Evolutionary conservation across 2,797 vertebrate species (phyloP).

Genomic region (Karalla daura): DNA sequence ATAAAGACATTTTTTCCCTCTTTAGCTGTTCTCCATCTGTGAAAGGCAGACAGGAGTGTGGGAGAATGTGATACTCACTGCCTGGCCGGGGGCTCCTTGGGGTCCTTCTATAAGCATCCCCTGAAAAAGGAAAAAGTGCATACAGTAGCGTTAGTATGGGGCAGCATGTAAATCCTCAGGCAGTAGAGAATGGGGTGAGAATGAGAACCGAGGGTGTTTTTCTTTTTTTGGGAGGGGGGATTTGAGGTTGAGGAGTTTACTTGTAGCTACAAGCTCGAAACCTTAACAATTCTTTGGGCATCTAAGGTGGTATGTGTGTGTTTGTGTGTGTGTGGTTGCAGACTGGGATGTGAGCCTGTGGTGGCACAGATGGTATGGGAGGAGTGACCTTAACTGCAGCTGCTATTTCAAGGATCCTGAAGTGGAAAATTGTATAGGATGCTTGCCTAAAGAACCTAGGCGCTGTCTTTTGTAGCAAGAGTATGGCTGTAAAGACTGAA

Average conservation of each 20-base stretch:
- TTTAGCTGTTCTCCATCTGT: conserved; percentile 81
- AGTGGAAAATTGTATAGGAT: conserved; percentile 36
- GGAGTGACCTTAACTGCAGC: conserved; percentile 34
- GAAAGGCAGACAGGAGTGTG: conserved; percentile 71
- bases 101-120: conserved; percentile 98
- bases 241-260: conserved; percentile 60
- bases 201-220: conserved; percentile 23
- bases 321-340: conserved; percentile 17
- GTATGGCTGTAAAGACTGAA: background rate
- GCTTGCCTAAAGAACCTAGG: conserved; percentile 7
- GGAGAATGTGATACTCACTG: conserved; percentile 88
- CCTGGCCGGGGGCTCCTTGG: conserved; percentile 90
- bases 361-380: conserved; percentile 42
- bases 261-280: conserved; percentile 34
- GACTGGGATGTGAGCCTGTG: conserved; percentile 25
- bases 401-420: conserved; percentile 47
- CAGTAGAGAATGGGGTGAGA: conserved; percentile 18
- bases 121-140: conserved; percentile 81
- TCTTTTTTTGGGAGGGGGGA: no score
- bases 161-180: conserved; percentile 56
- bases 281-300: conserved; percentile 28
- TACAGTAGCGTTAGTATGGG: conserved; percentile 78
- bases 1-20: conserved; percentile 76
- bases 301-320: conserved; percentile 22
- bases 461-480: conserved; percentile 35